Evolutionary conservation across 2,888 invertebrate species (phyloP).

Genomic region (Leptura quadrifasciata): DNA sequence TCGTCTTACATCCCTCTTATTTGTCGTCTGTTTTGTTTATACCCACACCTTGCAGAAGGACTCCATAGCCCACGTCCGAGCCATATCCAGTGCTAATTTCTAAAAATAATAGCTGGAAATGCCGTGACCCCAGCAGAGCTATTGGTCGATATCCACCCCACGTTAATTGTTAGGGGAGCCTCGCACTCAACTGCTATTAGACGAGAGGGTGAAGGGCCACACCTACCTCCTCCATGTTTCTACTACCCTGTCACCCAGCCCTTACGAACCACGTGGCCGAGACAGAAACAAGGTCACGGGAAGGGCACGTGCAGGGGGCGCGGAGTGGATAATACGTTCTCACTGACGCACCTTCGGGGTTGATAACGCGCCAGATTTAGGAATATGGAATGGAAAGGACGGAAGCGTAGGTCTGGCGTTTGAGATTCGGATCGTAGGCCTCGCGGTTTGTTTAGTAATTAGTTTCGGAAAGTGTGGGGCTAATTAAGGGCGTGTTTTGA

Average conservation of each 20-base stretch:
- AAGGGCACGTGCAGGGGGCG: slow-evolving; percentile 52
- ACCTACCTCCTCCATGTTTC: slow-evolving; percentile 62
- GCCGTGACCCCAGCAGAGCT: slow-evolving; percentile 38
- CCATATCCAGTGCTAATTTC: neutral
- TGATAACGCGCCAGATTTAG: neutral
- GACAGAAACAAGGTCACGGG: slow-evolving; percentile 62
- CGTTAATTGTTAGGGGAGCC: slow-evolving; percentile 55
- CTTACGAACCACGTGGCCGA: slow-evolving; percentile 67
- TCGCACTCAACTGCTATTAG: slow-evolving; percentile 56
- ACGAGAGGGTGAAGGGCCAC: slow-evolving; percentile 64
- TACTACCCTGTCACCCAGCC: slow-evolving; percentile 66
- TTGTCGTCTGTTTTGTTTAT: no score
- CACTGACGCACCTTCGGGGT: slow-evolving; percentile 5
- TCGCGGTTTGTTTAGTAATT: no score
- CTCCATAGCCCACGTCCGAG: neutral
- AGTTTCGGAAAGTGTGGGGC: no score
- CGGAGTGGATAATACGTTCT: slow-evolving; percentile 25
- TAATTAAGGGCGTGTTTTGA: no score
- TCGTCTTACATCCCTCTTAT: no score
- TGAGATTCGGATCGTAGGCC: neutral
- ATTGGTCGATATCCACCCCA: slow-evolving; percentile 59
- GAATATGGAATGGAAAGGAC: neutral
- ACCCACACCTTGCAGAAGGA: no score
- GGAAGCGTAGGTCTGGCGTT: neutral
- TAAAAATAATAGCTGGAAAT: slow-evolving; percentile 1